Evolutionary conservation across 2,113 vertebrate species (phyloP), one percentile per base, ranked within the genome.

Genomic region (Channa argus): DNA sequence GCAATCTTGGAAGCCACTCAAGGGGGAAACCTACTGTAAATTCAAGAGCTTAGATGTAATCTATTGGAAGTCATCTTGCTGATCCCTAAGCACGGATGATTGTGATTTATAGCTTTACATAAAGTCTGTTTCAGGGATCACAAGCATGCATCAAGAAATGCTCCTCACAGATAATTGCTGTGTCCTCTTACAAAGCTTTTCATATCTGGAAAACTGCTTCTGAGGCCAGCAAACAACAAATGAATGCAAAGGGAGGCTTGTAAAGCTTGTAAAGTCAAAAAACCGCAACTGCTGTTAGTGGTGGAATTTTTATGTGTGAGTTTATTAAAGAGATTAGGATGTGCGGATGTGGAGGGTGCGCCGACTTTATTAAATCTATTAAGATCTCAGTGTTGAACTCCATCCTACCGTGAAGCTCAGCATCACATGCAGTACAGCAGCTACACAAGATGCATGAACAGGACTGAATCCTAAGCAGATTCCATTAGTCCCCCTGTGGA

Each of bases 401-500:
- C 5, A 14, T 15, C 47, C 44, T 47, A 14, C 55, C 24, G 64
- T 60, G 54, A 14, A 51, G 58, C 46, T 49, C 34, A n/a, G 64
- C 6, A 15, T 68, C n/a, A 34, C 9, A 41, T 24, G 46, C 52
- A 62, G 60, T 12, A 52, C 41, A 24, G 68, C 53, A 66, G 73
- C 70, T 45, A 54, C 8, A 49, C 45, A 49, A 80, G 79, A 54
- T 70, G 54, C 72, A 83, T 82, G 79, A 74, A 63, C 61, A 68
- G 69, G 80, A 50, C 71, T 79, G 55, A 82, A 83, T 80, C 83
- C 68, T 53, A 50, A 46, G 53, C 77, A 79, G 76, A 84, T 61
- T 79, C 73, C 74, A 70, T 74, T 67, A 68, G 64, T 14, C 67
- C 55, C 45, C 12, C 60, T 46, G 39, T 76, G 53, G 73, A 85